Evolutionary conservation across 2,888 invertebrate genomes (phyloP), one percentile per base, ranked within the genome.

Genomic region (Drosophila niveifrons): DNA sequence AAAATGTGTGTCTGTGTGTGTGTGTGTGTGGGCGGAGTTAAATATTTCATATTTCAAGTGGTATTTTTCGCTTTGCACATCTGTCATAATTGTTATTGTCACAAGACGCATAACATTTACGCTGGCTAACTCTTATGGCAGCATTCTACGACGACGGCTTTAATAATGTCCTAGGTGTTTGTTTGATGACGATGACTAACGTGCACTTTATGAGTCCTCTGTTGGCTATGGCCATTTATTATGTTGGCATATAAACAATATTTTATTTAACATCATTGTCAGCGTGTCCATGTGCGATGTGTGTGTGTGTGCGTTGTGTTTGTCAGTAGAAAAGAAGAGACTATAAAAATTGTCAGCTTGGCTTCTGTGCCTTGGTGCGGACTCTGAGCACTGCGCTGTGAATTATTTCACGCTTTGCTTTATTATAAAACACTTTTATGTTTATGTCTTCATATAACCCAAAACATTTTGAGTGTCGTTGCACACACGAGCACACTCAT

Each of bases 351-450:
- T 87, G 88, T 89, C 88, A 87, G 88, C 88, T 84, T 72, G 83
- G 76, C 84, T 75, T 70, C 61, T 68, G 72, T 55, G 68, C 62
- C 66, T 47, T 47, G 43, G 59, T 48, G 71, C 48, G 56, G 43
- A 39, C 73, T 55, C 67, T 51, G 71, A 56, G 52, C 58, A 66
- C 68, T 70, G 83, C 52, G 65, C 69, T 80, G 84, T 85, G 82
- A 88, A 88, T 83, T 88, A 83, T 88, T 83, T 83, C 83, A 89
- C 89, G 82, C 84, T 86, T 88, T 85, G 84, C 88, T 88, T 89
- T 88, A 88, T 89, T 88, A 87, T 88, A 88, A 84, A 88, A 82
- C 90, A 89, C 87, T 87, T 87, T 87, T 87, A 90, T 85, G 79
- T 85, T 82, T 82, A 82, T 87, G 86, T 87, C 86, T 87, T 87